These are phyloP conservation scores for Cotesia vestalis DNA, from an alignment of 1,140 invertebrate genomes.

Conservation along the genomic window DNA sequence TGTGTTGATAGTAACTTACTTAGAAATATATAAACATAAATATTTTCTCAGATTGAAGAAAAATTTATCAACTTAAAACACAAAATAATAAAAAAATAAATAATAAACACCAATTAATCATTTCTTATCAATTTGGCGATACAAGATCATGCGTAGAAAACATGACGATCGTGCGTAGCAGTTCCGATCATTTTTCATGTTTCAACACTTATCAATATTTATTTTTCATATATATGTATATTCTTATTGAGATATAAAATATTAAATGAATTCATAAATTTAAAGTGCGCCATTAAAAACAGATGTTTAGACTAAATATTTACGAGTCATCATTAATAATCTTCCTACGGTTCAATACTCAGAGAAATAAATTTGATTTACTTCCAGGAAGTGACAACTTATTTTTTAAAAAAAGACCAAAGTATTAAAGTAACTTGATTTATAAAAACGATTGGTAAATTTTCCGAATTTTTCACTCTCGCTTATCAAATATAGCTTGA, in stretches of 20 bases:
- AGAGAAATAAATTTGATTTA: not conserved
- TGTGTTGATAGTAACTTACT: no score
- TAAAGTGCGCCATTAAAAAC: no score
- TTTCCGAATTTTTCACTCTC: not conserved
- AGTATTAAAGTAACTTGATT: no score
- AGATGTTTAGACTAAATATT: no score
- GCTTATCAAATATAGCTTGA: not conserved
- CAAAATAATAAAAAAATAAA: not conserved
- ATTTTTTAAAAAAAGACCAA: no score
- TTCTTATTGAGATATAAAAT: no score
- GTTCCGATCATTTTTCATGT: not conserved
- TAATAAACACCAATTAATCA: not conserved
- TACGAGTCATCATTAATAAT: not conserved
- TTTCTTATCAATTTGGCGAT: not conserved
- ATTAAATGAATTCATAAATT: no score
- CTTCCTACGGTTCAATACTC: not conserved
- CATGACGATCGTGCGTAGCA: not conserved
- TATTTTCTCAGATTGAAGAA: no score
- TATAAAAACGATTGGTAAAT: not conserved
- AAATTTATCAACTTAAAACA: not conserved
- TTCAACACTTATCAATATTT: not conserved
- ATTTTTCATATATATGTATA: no score
- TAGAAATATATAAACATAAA: no score
- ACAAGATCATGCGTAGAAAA: slow-evolving; percentile 11
- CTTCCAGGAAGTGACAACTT: not conserved